Evolutionary conservation across 2,888 invertebrate genomes (phyloP).

Genomic region (Acleris cristana): DNA sequence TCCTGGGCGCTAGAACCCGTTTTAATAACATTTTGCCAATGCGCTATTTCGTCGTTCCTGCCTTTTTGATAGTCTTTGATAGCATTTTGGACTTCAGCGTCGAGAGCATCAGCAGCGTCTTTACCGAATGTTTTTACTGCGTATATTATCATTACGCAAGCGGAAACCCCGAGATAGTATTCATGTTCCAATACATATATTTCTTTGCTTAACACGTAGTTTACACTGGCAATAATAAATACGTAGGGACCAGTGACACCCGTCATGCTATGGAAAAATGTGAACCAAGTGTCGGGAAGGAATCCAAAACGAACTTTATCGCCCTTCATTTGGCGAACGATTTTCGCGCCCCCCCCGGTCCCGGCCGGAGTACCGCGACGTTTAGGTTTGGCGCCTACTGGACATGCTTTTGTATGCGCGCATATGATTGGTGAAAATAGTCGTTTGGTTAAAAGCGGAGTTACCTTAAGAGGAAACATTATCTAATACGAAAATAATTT

Average conservation of each 20-base stretch:
- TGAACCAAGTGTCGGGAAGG: slow-evolving; percentile 85
- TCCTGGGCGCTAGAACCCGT: slow-evolving; percentile 87
- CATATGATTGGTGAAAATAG: slow-evolving; percentile 9
- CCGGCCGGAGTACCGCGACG: too few relatives aligned
- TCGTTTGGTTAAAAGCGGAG: not conserved
- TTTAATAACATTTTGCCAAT: slow-evolving; percentile 80
- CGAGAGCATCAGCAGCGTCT: slow-evolving; percentile 82
- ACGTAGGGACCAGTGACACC: slow-evolving; percentile 94
- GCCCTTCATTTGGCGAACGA: slow-evolving; percentile 48
- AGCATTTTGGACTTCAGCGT: slow-evolving; percentile 86
- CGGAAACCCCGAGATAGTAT: slow-evolving; percentile 90
- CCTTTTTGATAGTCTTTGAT: slow-evolving; percentile 69
- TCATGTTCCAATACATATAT: slow-evolving; percentile 96
- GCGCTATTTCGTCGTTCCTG: slow-evolving; percentile 78
- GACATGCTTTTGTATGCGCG: slow-evolving; percentile 21
- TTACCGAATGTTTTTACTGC: slow-evolving; percentile 88
- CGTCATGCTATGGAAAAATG: slow-evolving; percentile 95
- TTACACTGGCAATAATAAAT: slow-evolving; percentile 89
- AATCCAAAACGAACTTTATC: slow-evolving; percentile 84
- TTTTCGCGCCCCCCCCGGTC: not conserved
- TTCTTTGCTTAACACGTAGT: slow-evolving; percentile 96
- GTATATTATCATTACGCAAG: slow-evolving; percentile 84
- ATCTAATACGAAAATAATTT: not conserved
- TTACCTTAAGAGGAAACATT: slow-evolving; percentile 20
- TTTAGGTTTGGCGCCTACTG: not conserved